phyloP scores from a whole-genome alignment of 2,797 vertebrate species.

The Dipus sagitta region DNA sequence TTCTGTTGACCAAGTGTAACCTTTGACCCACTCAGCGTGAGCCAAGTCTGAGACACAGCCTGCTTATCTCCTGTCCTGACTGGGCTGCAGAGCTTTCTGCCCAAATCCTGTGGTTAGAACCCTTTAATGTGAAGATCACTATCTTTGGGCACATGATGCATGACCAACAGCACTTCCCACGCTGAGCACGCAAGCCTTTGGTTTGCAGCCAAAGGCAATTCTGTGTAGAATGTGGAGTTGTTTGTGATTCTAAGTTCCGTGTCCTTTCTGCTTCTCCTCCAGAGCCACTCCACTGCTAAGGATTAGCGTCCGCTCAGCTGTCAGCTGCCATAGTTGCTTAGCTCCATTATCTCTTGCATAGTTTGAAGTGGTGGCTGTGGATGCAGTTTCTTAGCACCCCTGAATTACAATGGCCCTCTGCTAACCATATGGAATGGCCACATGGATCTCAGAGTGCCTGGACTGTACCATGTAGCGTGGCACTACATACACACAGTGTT shows the following conservation, averaged over 20 bases:
- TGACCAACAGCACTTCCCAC: constrained; percentile 63
- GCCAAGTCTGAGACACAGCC: neutral
- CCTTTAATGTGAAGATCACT: constrained; percentile 59
- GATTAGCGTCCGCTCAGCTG: constrained; percentile 44
- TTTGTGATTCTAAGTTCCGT: constrained; percentile 65
- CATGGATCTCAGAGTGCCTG: neutral
- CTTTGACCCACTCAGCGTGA: neutral
- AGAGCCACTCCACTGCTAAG: constrained; percentile 60
- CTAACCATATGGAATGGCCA: constrained; percentile 56
- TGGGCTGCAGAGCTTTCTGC: neutral
- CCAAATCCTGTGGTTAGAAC: constrained; percentile 4
- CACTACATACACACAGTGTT: neutral
- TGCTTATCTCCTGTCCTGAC: neutral
- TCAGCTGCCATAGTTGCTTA: constrained; percentile 52
- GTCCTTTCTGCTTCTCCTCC: constrained; percentile 55
- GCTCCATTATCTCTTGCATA: constrained; percentile 24
- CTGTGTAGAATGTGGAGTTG: constrained; percentile 67
- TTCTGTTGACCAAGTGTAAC: neutral
- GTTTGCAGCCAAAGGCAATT: constrained; percentile 68
- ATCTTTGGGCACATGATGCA: constrained; percentile 47
- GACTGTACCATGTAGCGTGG: neutral
- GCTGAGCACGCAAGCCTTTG: constrained; percentile 58
- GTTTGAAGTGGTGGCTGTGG: constrained; percentile 65
- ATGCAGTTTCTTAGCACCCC: constrained; percentile 66
- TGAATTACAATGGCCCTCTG: constrained; percentile 69